Conservation (phyloP, 2,888 invertebrate species). For the Sipha maydis region DNA sequence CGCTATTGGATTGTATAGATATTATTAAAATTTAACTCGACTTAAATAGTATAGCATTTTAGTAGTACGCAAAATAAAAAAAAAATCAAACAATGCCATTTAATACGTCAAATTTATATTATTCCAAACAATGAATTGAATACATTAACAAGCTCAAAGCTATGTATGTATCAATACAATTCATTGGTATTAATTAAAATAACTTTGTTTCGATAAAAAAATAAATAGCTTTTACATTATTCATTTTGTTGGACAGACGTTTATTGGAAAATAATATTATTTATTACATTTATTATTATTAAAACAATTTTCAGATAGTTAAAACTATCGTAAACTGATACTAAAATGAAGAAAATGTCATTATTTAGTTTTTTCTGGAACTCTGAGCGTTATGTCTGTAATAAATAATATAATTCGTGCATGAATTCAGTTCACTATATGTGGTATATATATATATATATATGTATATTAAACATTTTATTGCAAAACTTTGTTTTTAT, state of each 20-base stretch:
- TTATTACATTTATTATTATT: not conserved
- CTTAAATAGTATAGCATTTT: no score
- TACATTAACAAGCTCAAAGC: not conserved
- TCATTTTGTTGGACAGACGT: not conserved
- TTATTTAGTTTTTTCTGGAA: not conserved
- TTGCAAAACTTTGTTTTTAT: conserved; percentile 25
- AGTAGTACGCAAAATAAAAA: not conserved
- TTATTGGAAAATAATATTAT: not conserved
- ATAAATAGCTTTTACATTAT: not conserved
- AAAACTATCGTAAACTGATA: not conserved
- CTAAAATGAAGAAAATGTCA: not conserved
- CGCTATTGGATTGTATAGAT: not conserved
- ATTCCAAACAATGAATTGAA: not conserved
- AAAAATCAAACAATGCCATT: not conserved
- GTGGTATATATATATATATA: not conserved
- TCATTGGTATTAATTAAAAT: conserved; percentile 3
- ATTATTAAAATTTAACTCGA: not conserved
- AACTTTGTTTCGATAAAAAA: not conserved
- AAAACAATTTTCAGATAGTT: not conserved
- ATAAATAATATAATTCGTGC: conserved; percentile 20
- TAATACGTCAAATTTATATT: not conserved
- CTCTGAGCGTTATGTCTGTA: not conserved
- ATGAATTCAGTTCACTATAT: not conserved
- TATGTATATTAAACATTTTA: conserved; percentile 14
- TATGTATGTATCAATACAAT: not conserved